These are phyloP conservation scores for Helostoma temminkii DNA, from an alignment of 2,797 vertebrate genomes.

Conservation along the genomic window DNA sequence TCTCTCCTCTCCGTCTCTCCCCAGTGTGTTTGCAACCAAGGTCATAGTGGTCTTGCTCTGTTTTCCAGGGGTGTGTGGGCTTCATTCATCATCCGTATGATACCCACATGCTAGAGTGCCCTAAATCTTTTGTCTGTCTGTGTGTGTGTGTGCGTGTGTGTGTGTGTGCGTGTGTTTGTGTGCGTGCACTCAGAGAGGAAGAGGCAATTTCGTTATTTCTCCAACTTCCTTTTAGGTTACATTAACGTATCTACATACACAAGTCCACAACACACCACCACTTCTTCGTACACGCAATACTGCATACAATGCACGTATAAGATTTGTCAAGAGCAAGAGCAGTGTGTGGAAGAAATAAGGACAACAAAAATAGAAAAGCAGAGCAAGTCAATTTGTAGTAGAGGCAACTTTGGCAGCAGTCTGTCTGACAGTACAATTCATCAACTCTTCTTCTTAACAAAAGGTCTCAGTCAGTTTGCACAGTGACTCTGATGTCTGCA, in stretches of 20 bases:
- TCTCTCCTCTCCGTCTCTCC: constrained; percentile 44
- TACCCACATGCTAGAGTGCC: constrained; percentile 63
- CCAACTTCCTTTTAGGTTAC: constrained; percentile 47
- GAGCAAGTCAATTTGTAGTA: constrained; percentile 21
- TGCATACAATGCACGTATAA: neutral
- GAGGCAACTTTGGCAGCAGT: constrained; percentile 33
- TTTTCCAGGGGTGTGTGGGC: constrained; percentile 76
- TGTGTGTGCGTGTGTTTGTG: constrained; percentile 1
- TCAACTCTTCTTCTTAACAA: constrained; percentile 29
- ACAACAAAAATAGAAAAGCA: constrained; percentile 5
- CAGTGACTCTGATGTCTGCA: constrained; percentile 26
- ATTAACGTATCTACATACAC: constrained; percentile 19
- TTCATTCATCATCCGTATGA: constrained; percentile 81
- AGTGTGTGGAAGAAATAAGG: neutral
- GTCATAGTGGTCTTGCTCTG: constrained; percentile 72
- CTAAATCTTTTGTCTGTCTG: constrained; percentile 68
- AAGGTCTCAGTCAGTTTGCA: constrained; percentile 20
- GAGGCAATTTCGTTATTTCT: constrained; percentile 5
- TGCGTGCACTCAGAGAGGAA: constrained; percentile 18
- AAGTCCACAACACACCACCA: neutral
- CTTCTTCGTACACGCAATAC: neutral
- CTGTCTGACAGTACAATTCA: constrained; percentile 34
- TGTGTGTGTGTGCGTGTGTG: constrained; percentile 33
- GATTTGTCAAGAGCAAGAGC: neutral
- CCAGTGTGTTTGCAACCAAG: constrained; percentile 74